phyloP scores from a whole-genome alignment of 2,888 invertebrate species.

The Hypolimnas misippus region DNA sequence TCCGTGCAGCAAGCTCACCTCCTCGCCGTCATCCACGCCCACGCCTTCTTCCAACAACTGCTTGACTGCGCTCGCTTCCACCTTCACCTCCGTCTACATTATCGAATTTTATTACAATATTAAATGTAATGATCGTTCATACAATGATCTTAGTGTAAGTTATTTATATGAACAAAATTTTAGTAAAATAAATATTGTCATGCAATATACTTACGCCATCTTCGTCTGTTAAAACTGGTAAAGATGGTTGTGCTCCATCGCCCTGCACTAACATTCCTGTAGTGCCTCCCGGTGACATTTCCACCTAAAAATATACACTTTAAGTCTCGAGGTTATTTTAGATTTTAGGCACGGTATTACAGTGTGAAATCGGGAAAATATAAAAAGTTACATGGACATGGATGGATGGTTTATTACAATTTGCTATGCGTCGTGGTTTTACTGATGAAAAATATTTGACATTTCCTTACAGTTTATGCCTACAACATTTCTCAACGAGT shows the following conservation, averaged over 20 bases:
- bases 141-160: too few species aligned
- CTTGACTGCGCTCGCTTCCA: conserved; percentile 85
- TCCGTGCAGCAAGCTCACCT: conserved; percentile 66
- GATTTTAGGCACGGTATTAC: too few species aligned
- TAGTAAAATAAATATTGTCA: too few species aligned
- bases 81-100: conserved; percentile 70
- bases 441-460: too few species aligned
- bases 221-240: conserved; percentile 77
- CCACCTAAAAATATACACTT: conserved; percentile 57
- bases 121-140: background rate
- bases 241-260: conserved; percentile 73
- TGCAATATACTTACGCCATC: conserved; percentile 72
- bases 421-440: too few species aligned
- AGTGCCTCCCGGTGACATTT: conserved; percentile 86
- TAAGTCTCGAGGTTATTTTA: too few species aligned
- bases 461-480: too few species aligned
- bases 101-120: background rate
- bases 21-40: conserved; percentile 71
- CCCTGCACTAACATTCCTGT: conserved; percentile 85
- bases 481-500: too few species aligned
- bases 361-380: too few species aligned
- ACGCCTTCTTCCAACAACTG: conserved; percentile 76
- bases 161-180: background rate
- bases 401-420: too few species aligned
- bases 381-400: too few species aligned